Base-by-base conservation (phyloP, 2,113 vertebrate genomes). In the Empidonax traillii region DNA sequence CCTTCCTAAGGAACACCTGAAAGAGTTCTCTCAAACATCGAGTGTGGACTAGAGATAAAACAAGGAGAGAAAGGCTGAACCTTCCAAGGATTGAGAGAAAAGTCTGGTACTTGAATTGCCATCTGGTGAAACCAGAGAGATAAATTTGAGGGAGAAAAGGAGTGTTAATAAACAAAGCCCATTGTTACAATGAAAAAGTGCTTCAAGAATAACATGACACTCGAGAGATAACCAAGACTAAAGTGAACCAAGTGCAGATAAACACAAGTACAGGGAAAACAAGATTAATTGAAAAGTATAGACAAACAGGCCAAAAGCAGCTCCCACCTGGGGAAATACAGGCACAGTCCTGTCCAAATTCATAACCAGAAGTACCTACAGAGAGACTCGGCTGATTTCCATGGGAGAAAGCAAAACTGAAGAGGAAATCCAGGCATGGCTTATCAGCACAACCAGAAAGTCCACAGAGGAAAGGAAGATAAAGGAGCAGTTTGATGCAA, bases 71-170 rank as follows among this genome's bases (percentile, higher is more conserved):
- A 20, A 59, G 62, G 19, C 14, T 81, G 33, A 51, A 5, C 15
- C 22, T 12, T 14, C 3, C 59, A 10, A 0, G 0, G 2, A 53
- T 1, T 21, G 2, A 9, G n/a, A 81, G 30, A 35, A 30, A 71
- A 65, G 2, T 8, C 67, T 44, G n/a, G 27, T 0, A 21, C 65
- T 7, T 5, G 8, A 46, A 81, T n/a, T 78, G 4, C 12, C 13
- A 8, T 0, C 49, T 25, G 52, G 14, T 31, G 35, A 55, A 87
- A 81, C 15, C 5, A 12, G 37, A 41, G 35, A 37, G 47, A 10
- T 1, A 11, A 17, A 16, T 0, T 24, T n/a, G 14, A 81, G 24
- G 37, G 30, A 55, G 27, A 41, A 44, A 31, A 7, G 43, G 44
- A 8, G 30, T 39, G 52, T 65, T 21, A 28, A 56, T 10, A 27